These are phyloP conservation scores for Megalurothrips usitatus DNA, from an alignment of 2,888 invertebrate species.

Conservation along the genomic window DNA sequence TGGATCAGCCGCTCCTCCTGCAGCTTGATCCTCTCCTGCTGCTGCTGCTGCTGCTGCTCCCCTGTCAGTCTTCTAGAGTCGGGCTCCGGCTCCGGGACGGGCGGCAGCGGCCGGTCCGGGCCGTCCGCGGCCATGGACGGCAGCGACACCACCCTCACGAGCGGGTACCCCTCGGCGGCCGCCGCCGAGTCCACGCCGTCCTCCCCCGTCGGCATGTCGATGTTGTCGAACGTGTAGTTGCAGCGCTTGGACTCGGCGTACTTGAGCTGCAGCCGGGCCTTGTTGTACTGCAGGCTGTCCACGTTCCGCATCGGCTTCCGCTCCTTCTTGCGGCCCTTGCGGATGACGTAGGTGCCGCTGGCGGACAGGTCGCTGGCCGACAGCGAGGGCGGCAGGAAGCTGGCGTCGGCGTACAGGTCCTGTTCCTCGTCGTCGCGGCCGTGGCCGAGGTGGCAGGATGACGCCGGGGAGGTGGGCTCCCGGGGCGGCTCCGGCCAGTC, in stretches of 20 bases:
- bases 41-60: conserved; percentile 33
- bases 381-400: conserved; percentile 41
- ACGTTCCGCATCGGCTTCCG: conserved; percentile 55
- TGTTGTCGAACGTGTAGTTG: conserved; percentile 72
- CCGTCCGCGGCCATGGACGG: conserved; percentile 57
- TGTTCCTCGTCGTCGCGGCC: conserved; percentile 46
- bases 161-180: conserved; percentile 39
- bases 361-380: conserved; percentile 51
- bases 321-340: conserved; percentile 63
- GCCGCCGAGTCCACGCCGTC: neutral
- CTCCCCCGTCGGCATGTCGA: conserved; percentile 40
- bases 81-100: conserved; percentile 29
- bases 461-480: conserved; percentile 61
- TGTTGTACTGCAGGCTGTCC: conserved; percentile 31
- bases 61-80: conserved; percentile 20
- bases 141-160: conserved; percentile 64
- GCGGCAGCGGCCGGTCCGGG: conserved; percentile 43
- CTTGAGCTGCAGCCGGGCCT: conserved; percentile 29
- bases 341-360: conserved; percentile 75
- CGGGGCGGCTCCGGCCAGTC: conserved; percentile 73
- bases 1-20: conserved; percentile 23
- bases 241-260: conserved; percentile 61
- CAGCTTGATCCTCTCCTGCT: neutral
- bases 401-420: conserved; percentile 35
- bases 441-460: conserved; percentile 44